Conservation (phyloP, 2,888 invertebrate species). For the Eretmocerus hayati region DNA sequence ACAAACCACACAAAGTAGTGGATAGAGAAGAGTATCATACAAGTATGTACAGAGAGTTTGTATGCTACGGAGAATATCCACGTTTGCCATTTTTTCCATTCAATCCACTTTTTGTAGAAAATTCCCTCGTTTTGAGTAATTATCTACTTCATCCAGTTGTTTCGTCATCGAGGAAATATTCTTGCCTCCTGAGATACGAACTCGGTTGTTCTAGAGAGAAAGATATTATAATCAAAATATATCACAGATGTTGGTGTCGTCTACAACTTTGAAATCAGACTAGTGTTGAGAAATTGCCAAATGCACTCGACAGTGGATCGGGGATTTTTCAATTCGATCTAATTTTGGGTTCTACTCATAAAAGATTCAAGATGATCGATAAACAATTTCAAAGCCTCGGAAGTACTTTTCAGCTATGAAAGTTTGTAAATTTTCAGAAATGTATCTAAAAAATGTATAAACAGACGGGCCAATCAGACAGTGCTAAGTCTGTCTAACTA, state of each 20-base stretch:
- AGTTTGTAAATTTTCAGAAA: conserved; percentile 24
- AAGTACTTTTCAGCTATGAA: conserved; percentile 20
- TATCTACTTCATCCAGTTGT: too few relatives aligned
- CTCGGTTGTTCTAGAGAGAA: conserved; percentile 29
- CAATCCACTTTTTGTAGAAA: too few relatives aligned
- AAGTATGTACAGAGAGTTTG: conserved; percentile 40
- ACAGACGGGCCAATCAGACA: too few relatives aligned
- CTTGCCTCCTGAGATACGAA: conserved; percentile 13
- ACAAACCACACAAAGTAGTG: conserved; percentile 45
- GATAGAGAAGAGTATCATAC: conserved; percentile 41
- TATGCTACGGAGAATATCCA: conserved; percentile 7
- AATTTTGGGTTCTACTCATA: too few relatives aligned
- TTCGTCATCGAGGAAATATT: too few relatives aligned
- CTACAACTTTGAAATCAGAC: conserved; percentile 34
- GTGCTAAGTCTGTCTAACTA: too few relatives aligned
- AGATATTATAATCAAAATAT: conserved; percentile 43
- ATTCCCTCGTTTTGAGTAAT: too few relatives aligned
- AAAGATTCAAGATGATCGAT: too few relatives aligned
- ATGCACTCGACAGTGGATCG: conserved; percentile 22
- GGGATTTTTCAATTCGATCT: too few relatives aligned
- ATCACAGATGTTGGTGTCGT: conserved; percentile 44
- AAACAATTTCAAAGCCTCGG: conserved; percentile 22
- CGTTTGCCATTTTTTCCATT: neutral
- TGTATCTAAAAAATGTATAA: conserved; percentile 21
- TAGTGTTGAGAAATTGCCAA: conserved; percentile 29